A percentile compares a stretch with the other conserved stretches of the same genome.
These are phyloP conservation scores for Theonella swinhoei DNA, from an alignment of 37 sponge, comb jelly and placozoan species.

Conservation along the genomic window DNA sequence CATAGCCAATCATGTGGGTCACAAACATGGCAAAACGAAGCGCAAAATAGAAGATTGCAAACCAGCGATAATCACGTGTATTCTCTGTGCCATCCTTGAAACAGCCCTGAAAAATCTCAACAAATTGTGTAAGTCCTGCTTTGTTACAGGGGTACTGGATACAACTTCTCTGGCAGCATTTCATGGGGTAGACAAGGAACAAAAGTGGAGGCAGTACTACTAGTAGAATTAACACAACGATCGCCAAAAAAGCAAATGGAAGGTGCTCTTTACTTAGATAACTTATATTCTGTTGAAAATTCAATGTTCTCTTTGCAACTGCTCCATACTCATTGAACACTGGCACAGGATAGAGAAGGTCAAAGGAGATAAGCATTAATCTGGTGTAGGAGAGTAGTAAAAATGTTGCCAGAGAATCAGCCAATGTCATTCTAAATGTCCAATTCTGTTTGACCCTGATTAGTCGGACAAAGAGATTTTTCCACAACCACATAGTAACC, in stretches of 20 bases:
- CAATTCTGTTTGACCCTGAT: not conserved
- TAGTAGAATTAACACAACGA: slow-evolving; percentile 3
- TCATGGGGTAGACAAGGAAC: slow-evolving; percentile 22
- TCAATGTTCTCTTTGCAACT: not conserved
- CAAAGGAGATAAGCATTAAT: slow-evolving; percentile 1
- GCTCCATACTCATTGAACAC: not conserved
- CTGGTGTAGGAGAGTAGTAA: slow-evolving; percentile 29
- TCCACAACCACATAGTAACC: slow-evolving; percentile 7
- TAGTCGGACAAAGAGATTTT: not conserved
- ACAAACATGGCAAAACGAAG: not conserved
- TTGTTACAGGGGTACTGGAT: not conserved
- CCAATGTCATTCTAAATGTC: not conserved
- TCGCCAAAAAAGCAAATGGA: slow-evolving; percentile 6
- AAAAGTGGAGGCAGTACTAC: slow-evolving; percentile 3
- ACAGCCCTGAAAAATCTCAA: slow-evolving; percentile 1
- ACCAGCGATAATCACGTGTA: slow-evolving; percentile 8
- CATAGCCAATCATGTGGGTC: not conserved
- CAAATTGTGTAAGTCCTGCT: not conserved
- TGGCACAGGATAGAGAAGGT: not conserved
- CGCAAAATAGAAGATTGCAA: slow-evolving; percentile 4
- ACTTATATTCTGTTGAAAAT: slow-evolving; percentile 8
- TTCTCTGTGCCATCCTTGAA: slow-evolving; percentile 21
- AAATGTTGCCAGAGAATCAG: slow-evolving; percentile 15
- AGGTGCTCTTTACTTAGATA: not conserved
- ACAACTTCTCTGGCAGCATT: not conserved